A percentile compares a stretch with the other conserved stretches of the same genome.
phyloP scores from a whole-genome alignment of 64 coral and sea anemone genomes.

The Orbicella faveolata region DNA sequence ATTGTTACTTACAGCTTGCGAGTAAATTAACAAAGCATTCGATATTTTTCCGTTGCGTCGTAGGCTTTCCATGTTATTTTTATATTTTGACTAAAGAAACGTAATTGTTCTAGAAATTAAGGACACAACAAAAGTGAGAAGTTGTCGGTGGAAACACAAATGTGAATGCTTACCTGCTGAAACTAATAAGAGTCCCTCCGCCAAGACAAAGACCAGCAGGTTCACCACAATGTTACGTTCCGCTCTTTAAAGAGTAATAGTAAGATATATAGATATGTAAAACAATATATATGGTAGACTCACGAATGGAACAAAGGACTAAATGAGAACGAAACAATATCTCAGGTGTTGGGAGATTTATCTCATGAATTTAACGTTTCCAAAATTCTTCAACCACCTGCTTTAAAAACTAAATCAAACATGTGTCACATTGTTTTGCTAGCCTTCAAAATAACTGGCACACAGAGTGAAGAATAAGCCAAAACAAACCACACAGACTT shows the following conservation, averaged over 20 bases:
- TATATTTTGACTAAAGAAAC: too few species aligned
- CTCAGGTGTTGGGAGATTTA: neutral
- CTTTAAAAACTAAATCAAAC: neutral
- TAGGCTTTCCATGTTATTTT: too few species aligned
- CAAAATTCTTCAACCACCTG: neutral
- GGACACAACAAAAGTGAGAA: neutral
- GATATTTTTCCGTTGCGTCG: too few species aligned
- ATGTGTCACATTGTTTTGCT: slow-evolving; percentile 5
- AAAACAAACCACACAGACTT: neutral
- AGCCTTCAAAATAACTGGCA: neutral
- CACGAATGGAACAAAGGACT: too few species aligned
- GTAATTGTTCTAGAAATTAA: too few species aligned
- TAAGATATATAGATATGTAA: neutral
- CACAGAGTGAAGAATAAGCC: neutral
- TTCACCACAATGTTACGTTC: neutral
- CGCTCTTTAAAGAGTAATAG: slow-evolving; percentile 7
- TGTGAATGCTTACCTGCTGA: slow-evolving; percentile 18
- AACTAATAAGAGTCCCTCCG: neutral
- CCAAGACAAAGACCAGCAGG: slow-evolving; percentile 1
- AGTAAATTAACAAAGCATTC: too few species aligned
- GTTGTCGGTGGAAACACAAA: neutral
- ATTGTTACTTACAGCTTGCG: too few species aligned
- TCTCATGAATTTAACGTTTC: neutral
- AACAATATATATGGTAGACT: neutral
- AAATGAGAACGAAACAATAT: neutral